These are phyloP conservation scores for Candoia aspera DNA, from an alignment of 2,113 vertebrate genomes.

Conservation along the genomic window DNA sequence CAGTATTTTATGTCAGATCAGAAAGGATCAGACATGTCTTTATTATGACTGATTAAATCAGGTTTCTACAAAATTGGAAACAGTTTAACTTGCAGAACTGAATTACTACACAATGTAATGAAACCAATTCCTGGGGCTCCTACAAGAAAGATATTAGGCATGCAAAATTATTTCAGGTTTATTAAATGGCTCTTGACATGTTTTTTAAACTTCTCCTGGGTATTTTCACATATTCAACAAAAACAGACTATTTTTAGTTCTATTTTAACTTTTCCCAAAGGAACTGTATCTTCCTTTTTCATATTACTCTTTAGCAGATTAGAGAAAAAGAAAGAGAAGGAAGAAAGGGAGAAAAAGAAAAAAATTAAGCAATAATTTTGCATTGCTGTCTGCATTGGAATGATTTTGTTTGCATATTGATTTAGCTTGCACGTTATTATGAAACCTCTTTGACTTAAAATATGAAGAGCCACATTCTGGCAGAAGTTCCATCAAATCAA, in stretches of 20 bases:
- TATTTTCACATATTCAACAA: slow-evolving; percentile 29
- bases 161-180: slow-evolving; percentile 32
- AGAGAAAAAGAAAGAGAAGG: slow-evolving; percentile 9
- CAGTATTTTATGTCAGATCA: background rate
- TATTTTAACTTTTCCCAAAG: slow-evolving; percentile 6
- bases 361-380: slow-evolving; percentile 57
- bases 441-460: slow-evolving; percentile 61
- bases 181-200: slow-evolving; percentile 1
- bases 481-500: background rate
- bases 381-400: slow-evolving; percentile 51
- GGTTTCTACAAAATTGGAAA: background rate
- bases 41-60: background rate
- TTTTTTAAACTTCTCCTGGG: background rate
- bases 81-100: background rate
- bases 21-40: background rate
- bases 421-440: slow-evolving; percentile 34
- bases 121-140: background rate
- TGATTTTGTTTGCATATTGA: slow-evolving; percentile 45
- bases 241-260: slow-evolving; percentile 9
- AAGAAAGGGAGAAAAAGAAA: background rate
- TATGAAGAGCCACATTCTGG: slow-evolving; percentile 25
- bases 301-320: slow-evolving; percentile 32
- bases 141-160: slow-evolving; percentile 21
- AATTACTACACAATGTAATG: background rate
- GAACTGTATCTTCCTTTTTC: background rate